Evolutionary conservation across 2,113 vertebrate species (phyloP), one percentile per base, ranked within the genome.

Genomic region (Phasianus colchicus): DNA sequence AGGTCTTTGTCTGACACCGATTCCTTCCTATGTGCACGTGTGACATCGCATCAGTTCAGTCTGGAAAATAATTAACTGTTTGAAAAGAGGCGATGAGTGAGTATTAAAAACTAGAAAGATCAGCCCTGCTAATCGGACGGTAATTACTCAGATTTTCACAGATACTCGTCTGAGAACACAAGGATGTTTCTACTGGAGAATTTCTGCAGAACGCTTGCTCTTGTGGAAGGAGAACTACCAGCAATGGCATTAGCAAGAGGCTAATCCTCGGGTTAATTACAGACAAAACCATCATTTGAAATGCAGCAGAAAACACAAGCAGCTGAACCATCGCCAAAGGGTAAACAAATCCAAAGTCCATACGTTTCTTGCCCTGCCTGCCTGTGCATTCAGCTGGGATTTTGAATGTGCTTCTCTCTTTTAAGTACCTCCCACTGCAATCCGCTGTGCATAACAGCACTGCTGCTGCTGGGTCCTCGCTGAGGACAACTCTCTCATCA

Each of bases 261-360:
- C 36, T 83, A 81, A 83, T 83, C 45, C 65, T n/a, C 14, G 21
- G 12, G 38, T 67, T 79, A 89, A 91, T 72, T 47, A 71, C 71
- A 64, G 70, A 13, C 47, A 80, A 80, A 84, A 25, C 24, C 47
- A 75, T 13, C 65, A n/a, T 5, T 29, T 38, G 65, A 89, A 81
- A 48, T 3, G 42, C 81, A 81, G 66, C 30, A 74, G 1, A 1
- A 32, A 91, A 14, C 63, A 55, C 72, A 18, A 81, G 70, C 30
- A 78, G 60, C 55, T 73, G 36, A 81, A 81, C 77, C 76, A 43
- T 55, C 3, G 9, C 43, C 47, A 7, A 40, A 57, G 65, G 52
- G 58, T 75, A 30, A 81, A 81, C 47, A 55, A 69, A 93, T 34
- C 47, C 77, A 8, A 50, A 55, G n/a, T 30, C 64, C 5, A 0